Conservation (phyloP, 2,888 invertebrate genomes). For the Mesorhabditis sp. region DNA sequence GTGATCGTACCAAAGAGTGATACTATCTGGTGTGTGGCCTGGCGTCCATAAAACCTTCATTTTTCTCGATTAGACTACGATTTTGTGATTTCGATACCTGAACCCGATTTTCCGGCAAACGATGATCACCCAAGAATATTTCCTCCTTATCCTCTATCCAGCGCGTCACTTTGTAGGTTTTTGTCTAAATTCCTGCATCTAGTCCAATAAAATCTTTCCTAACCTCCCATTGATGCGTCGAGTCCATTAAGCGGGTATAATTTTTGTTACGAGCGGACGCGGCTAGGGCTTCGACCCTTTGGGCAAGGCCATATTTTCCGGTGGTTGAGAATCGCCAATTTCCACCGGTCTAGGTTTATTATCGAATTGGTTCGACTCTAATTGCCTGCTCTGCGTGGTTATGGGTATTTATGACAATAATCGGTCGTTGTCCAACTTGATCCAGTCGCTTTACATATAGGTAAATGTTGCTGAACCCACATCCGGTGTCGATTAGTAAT, state of each 20-base stretch:
- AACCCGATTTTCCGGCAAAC: conserved; percentile 21
- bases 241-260: conserved; percentile 38
- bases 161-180: conserved; percentile 40
- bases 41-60: conserved; percentile 35
- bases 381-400: conserved; percentile 38
- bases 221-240: conserved; percentile 40
- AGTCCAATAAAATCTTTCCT: not conserved
- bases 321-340: conserved; percentile 42
- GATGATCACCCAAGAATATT: conserved; percentile 30
- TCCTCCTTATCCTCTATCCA: conserved; percentile 36
- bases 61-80: not conserved
- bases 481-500: conserved; percentile 39
- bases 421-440: conserved; percentile 26
- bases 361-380: conserved; percentile 9
- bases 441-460: conserved; percentile 30
- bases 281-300: conserved; percentile 34
- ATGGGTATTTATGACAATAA: conserved; percentile 43
- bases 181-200: conserved; percentile 13
- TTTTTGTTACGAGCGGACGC: conserved; percentile 34
- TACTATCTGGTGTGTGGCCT: conserved; percentile 40
- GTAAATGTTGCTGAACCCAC: conserved; percentile 39
- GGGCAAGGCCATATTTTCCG: conserved; percentile 34
- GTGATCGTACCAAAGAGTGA: conserved; percentile 34
- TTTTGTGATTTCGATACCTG: conserved; percentile 14
- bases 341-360: conserved; percentile 31